phyloP scores from a whole-genome alignment of 2,797 vertebrate species.

The Gymnodraco acuticeps region DNA sequence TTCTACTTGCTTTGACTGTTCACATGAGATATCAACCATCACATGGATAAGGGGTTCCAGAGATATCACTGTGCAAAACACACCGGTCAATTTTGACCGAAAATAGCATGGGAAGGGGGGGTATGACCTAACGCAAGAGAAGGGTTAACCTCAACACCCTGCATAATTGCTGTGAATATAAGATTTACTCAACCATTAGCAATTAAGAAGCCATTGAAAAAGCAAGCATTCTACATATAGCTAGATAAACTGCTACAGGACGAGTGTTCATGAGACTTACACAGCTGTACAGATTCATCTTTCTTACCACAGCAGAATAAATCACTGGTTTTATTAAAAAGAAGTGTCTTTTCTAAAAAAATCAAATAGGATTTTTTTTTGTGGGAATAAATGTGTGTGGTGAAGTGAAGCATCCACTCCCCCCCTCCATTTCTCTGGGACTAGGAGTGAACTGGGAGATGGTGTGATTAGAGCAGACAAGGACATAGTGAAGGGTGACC shows the following conservation, averaged over 20 bases:
- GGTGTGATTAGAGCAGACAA: slow-evolving; percentile 69
- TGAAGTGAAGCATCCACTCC: slow-evolving; percentile 13
- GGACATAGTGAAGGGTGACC: slow-evolving; percentile 68
- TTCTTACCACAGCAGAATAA: background rate
- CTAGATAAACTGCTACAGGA: background rate
- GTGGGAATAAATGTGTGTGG: slow-evolving; percentile 19
- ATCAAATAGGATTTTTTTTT: slow-evolving; percentile 15
- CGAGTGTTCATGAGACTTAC: background rate
- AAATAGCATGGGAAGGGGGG: no score
- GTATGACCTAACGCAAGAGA: no score
- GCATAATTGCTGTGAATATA: background rate
- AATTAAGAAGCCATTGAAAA: no score
- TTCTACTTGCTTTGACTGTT: no score
- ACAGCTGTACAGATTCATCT: background rate
- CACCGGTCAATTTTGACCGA: no score
- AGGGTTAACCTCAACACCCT: background rate
- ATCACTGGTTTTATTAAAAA: slow-evolving; percentile 3
- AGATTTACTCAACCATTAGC: background rate
- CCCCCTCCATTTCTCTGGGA: slow-evolving; percentile 28
- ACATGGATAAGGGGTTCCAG: no score
- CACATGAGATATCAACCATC: no score
- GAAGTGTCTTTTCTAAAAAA: slow-evolving; percentile 12
- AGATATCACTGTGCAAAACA: no score
- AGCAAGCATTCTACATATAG: background rate
- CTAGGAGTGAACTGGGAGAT: slow-evolving; percentile 68